Percentiles rank a stretch among this genome's conserved stretches.
phyloP scores from a whole-genome alignment of 2,797 vertebrate species.

The Brachymystax lenok region DNA sequence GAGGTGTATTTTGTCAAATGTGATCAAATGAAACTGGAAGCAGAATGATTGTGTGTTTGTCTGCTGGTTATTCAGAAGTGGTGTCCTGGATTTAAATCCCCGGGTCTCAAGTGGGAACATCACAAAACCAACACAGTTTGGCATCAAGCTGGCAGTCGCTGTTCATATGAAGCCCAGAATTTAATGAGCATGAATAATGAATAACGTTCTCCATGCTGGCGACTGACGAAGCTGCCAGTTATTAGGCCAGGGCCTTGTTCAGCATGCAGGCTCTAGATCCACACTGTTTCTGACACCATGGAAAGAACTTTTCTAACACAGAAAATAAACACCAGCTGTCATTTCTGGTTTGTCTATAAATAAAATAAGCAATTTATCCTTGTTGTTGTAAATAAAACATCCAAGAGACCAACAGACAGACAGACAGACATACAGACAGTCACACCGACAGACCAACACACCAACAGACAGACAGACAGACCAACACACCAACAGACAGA shows the following conservation, averaged over 20 bases:
- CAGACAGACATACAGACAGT: too few species aligned
- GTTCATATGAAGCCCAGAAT: conserved; percentile 80
- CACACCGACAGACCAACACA: neutral
- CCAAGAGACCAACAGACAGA: neutral
- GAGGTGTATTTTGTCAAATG: conserved; percentile 76
- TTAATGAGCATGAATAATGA: conserved; percentile 90
- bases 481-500: neutral
- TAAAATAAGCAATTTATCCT: conserved; percentile 31
- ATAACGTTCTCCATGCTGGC: conserved; percentile 81
- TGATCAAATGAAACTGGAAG: conserved; percentile 76
- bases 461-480: neutral
- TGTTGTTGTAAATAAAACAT: conserved; percentile 25
- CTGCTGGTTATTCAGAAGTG: conserved; percentile 73
- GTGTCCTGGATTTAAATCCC: conserved; percentile 82
- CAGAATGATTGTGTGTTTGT: conserved; percentile 66
- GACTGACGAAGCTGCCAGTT: conserved; percentile 78
- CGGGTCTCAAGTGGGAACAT: conserved; percentile 83
- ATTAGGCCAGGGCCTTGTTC: conserved; percentile 82
- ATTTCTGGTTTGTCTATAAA: conserved; percentile 39
- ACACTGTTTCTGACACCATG: conserved; percentile 42
- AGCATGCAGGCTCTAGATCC: conserved; percentile 54
- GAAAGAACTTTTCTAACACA: conserved; percentile 68
- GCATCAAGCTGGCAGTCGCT: conserved; percentile 80
- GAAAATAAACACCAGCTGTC: conserved; percentile 58
- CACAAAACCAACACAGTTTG: conserved; percentile 83